These are phyloP conservation scores for Trypoxylon attenuatum DNA, from an alignment of 2,888 invertebrate genomes.

Conservation along the genomic window DNA sequence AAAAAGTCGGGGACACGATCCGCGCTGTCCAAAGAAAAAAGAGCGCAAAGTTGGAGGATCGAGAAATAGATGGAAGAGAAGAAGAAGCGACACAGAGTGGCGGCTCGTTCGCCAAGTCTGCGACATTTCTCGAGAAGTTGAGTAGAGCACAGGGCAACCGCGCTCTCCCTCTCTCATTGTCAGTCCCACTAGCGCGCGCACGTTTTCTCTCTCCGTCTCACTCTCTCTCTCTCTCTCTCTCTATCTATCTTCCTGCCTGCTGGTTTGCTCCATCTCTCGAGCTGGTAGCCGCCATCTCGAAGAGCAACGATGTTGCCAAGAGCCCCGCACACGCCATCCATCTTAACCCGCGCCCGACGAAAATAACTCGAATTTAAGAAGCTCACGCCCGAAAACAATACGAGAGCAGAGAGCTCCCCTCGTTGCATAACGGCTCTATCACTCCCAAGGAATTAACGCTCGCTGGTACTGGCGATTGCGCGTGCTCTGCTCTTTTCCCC, in stretches of 20 bases:
- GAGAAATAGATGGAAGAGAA: slow-evolving; percentile 9
- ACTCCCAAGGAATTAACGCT: slow-evolving; percentile 22
- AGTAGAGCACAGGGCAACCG: slow-evolving; percentile 17
- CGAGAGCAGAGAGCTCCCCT: slow-evolving; percentile 49
- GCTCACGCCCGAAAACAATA: slow-evolving; percentile 70
- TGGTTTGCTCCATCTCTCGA: slow-evolving; percentile 13
- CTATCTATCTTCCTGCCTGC: neutral
- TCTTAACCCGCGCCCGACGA: slow-evolving; percentile 67
- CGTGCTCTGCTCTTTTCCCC: neutral
- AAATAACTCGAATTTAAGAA: slow-evolving; percentile 73
- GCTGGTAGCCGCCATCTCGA: slow-evolving; percentile 50
- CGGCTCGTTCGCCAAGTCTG: slow-evolving; percentile 53
- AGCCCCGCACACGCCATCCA: slow-evolving; percentile 67
- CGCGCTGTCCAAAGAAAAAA: too few relatives aligned
- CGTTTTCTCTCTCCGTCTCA: neutral
- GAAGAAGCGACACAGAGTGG: slow-evolving; percentile 26
- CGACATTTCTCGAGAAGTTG: slow-evolving; percentile 56
- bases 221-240: neutral
- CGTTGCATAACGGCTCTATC: slow-evolving; percentile 56
- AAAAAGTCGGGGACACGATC: too few relatives aligned
- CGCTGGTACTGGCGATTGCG: neutral
- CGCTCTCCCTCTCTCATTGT: neutral
- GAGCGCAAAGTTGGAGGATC: neutral
- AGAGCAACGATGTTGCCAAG: slow-evolving; percentile 49
- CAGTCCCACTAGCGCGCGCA: neutral